These are phyloP conservation scores for Amblyteles armatorius DNA, from an alignment of 2,888 invertebrate genomes.

Conservation along the genomic window DNA sequence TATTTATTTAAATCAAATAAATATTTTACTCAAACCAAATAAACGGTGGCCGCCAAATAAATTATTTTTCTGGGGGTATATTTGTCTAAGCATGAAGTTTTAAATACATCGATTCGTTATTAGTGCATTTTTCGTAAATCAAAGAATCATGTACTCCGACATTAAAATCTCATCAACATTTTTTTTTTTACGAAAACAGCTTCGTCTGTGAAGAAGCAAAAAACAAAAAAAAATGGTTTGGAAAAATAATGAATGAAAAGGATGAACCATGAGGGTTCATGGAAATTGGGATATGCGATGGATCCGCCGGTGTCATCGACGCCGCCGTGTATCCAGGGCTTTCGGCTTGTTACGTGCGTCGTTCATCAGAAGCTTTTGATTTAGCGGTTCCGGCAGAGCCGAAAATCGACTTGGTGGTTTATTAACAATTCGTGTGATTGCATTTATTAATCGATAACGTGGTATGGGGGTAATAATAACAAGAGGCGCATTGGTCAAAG, in stretches of 20 bases:
- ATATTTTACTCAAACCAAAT: too few species aligned
- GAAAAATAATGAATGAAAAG: neutral
- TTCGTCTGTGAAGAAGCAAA: too few species aligned
- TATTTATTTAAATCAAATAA: too few species aligned
- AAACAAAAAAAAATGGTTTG: neutral
- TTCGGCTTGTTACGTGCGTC: neutral
- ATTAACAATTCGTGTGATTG: slow-evolving; percentile 46
- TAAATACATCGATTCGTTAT: too few species aligned
- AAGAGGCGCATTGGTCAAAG: neutral
- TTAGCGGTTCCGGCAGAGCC: neutral
- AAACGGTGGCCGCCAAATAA: too few species aligned
- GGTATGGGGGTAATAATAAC: neutral
- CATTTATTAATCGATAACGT: slow-evolving; percentile 46
- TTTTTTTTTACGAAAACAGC: too few species aligned
- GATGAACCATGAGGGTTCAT: neutral
- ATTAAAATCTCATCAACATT: too few species aligned
- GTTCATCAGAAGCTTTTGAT: slow-evolving; percentile 33
- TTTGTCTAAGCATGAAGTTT: too few species aligned
- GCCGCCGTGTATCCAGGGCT: neutral
- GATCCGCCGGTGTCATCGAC: neutral
- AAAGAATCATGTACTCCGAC: too few species aligned
- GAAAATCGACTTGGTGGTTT: slow-evolving; percentile 26
- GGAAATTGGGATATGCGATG: neutral
- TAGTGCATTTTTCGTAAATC: too few species aligned
- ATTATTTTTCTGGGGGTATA: too few species aligned